phyloP scores from a whole-genome alignment of 2,797 vertebrate species.

The Knipowitschia caucasica region DNA sequence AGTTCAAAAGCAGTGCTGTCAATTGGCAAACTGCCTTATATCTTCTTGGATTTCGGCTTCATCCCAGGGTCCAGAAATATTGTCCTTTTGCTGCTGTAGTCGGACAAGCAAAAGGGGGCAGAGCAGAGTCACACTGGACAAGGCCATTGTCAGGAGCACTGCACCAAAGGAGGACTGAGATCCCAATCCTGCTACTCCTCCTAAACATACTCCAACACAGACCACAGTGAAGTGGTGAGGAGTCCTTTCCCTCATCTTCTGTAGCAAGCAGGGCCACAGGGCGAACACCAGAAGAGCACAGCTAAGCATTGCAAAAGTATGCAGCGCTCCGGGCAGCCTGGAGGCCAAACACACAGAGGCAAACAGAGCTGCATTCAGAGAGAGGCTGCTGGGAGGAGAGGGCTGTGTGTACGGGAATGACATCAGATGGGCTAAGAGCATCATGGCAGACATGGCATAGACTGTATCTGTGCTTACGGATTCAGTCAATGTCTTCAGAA shows the following conservation, averaged over 20 bases:
- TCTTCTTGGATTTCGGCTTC: slow-evolving; percentile 97
- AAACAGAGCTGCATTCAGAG: slow-evolving; percentile 96
- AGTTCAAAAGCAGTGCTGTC: slow-evolving; percentile 31
- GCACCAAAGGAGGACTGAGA: slow-evolving; percentile 80
- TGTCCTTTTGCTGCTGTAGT: slow-evolving; percentile 93
- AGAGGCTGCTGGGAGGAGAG: slow-evolving; percentile 88
- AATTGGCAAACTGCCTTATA: slow-evolving; percentile 81
- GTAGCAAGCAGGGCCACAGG: slow-evolving; percentile 93
- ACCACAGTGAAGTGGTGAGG: slow-evolving; percentile 78
- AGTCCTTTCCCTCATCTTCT: slow-evolving; percentile 79
- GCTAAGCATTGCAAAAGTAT: slow-evolving; percentile 92
- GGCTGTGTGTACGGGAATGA: slow-evolving; percentile 86
- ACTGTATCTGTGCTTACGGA: slow-evolving; percentile 97
- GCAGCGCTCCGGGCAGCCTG: slow-evolving; percentile 85
- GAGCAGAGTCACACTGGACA: slow-evolving; percentile 81
- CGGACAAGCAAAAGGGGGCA: slow-evolving; percentile 88
- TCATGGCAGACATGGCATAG: slow-evolving; percentile 92
- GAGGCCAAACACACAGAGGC: slow-evolving; percentile 95
- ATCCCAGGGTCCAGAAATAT: slow-evolving; percentile 97
- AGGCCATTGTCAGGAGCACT: slow-evolving; percentile 79
- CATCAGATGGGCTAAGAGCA: slow-evolving; percentile 94
- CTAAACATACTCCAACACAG: slow-evolving; percentile 80
- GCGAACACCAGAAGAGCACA: slow-evolving; percentile 94
- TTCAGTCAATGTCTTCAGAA: slow-evolving; percentile 94
- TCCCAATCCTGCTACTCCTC: slow-evolving; percentile 76